A percentile compares a stretch with the other conserved stretches of the same genome.
phyloP scores from a whole-genome alignment of 92 coral and sea anemone species.

The Diadumene lineata region DNA sequence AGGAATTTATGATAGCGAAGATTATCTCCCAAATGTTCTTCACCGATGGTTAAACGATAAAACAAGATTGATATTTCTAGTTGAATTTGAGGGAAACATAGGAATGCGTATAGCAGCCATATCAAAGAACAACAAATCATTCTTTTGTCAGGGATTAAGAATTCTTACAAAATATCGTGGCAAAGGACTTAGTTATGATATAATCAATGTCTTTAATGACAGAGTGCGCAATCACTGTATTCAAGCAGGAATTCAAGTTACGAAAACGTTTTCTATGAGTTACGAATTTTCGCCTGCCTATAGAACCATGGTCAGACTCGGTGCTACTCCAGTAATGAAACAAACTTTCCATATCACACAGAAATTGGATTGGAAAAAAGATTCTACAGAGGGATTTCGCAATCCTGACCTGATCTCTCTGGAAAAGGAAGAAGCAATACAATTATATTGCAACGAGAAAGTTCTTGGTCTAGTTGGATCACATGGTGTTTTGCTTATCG shows the following conservation, averaged over 20 bases:
- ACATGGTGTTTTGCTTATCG: not conserved
- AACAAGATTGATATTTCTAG: conserved; percentile 4
- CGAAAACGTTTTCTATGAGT: not conserved
- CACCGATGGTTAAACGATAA: too few relatives aligned
- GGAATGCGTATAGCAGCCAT: not conserved
- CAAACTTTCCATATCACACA: not conserved
- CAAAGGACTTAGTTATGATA: not conserved
- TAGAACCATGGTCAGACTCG: not conserved
- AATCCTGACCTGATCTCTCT: not conserved
- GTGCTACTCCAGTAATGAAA: not conserved
- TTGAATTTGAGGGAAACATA: not conserved
- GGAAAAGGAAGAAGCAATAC: not conserved
- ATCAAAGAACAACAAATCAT: not conserved
- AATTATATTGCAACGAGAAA: not conserved
- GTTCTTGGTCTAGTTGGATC: not conserved
- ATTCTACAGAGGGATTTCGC: not conserved
- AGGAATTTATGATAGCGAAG: too few relatives aligned
- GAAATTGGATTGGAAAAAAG: not conserved
- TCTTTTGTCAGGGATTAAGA: not conserved
- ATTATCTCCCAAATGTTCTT: conserved; percentile 4
- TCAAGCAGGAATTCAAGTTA: not conserved
- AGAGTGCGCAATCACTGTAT: not conserved
- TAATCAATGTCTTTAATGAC: not conserved
- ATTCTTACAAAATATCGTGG: conserved; percentile 5
- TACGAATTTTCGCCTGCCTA: not conserved